These are phyloP conservation scores for Eublepharis macularius DNA, from an alignment of 2,113 vertebrate species.

Conservation along the genomic window DNA sequence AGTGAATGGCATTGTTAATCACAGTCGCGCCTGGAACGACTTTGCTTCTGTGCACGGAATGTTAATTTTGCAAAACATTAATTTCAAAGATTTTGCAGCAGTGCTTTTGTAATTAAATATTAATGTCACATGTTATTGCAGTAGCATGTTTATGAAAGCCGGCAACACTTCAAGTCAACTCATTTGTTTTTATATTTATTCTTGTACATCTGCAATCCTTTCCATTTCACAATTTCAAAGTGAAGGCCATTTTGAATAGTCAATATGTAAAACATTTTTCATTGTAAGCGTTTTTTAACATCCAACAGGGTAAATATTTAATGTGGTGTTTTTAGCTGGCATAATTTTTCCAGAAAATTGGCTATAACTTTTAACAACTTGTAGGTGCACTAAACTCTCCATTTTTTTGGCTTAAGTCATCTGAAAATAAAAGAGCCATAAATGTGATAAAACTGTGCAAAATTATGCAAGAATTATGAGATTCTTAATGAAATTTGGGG, in stretches of 20 bases:
- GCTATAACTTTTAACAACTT: slow-evolving; percentile 86
- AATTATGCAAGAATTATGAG: slow-evolving; percentile 69
- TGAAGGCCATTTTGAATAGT: slow-evolving; percentile 88
- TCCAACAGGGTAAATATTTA: slow-evolving; percentile 87
- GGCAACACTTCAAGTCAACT: slow-evolving; percentile 89
- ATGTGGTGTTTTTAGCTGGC: slow-evolving; percentile 86
- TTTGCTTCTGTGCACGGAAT: slow-evolving; percentile 90
- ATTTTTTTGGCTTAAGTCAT: slow-evolving; percentile 78
- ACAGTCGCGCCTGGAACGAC: slow-evolving; percentile 90
- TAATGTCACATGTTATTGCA: slow-evolving; percentile 92
- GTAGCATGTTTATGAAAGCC: slow-evolving; percentile 90
- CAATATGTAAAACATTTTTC: slow-evolving; percentile 85
- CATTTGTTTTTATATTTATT: slow-evolving; percentile 91
- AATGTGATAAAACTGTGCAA: slow-evolving; percentile 77
- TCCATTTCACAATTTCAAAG: slow-evolving; percentile 85
- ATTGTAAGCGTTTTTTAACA: slow-evolving; percentile 86
- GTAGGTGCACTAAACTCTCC: slow-evolving; percentile 83
- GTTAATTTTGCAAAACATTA: slow-evolving; percentile 92
- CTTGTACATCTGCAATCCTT: slow-evolving; percentile 85
- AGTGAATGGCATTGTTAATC: slow-evolving; percentile 92
- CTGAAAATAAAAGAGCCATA: slow-evolving; percentile 82
- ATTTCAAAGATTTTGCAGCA: slow-evolving; percentile 92
- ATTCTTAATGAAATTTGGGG: slow-evolving; percentile 72
- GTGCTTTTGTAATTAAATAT: slow-evolving; percentile 92
- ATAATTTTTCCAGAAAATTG: slow-evolving; percentile 86